Conservation (phyloP, 2,888 invertebrate species). For the Altica lythri region DNA sequence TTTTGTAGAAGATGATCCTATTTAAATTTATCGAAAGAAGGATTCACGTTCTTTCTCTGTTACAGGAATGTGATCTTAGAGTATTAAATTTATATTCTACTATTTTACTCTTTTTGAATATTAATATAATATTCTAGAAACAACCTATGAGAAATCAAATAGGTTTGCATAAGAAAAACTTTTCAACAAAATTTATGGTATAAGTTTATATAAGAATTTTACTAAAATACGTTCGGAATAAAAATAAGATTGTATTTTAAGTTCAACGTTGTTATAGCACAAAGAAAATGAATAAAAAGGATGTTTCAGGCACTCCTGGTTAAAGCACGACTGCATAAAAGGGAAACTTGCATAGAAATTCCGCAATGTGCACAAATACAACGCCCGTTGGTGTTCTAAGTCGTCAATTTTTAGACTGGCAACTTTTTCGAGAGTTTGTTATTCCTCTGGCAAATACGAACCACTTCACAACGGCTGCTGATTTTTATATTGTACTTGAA, state of each 20-base stretch:
- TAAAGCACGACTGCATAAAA: constrained; percentile 10
- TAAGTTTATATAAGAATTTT: neutral
- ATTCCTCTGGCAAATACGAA: constrained; percentile 10
- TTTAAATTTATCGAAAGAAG: too few species aligned
- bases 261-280: neutral
- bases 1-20: too few species aligned
- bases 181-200: neutral
- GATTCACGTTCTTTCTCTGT: too few species aligned
- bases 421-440: constrained; percentile 19
- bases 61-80: too few species aligned
- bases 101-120: too few species aligned
- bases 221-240: neutral
- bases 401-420: constrained; percentile 10
- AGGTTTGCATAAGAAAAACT: too few species aligned
- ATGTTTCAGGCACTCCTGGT: constrained; percentile 9
- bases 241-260: constrained; percentile 1
- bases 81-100: too few species aligned
- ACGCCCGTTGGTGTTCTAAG: constrained; percentile 7
- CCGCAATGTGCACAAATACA: constrained; percentile 16
- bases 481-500: constrained; percentile 1
- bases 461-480: constrained; percentile 15
- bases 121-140: too few species aligned
- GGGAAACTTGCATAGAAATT: constrained; percentile 16
- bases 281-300: constrained; percentile 8
- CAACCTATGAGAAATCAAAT: too few species aligned